phyloP scores from a whole-genome alignment of 2,797 vertebrate genomes.

The Acridotheres tristis region DNA sequence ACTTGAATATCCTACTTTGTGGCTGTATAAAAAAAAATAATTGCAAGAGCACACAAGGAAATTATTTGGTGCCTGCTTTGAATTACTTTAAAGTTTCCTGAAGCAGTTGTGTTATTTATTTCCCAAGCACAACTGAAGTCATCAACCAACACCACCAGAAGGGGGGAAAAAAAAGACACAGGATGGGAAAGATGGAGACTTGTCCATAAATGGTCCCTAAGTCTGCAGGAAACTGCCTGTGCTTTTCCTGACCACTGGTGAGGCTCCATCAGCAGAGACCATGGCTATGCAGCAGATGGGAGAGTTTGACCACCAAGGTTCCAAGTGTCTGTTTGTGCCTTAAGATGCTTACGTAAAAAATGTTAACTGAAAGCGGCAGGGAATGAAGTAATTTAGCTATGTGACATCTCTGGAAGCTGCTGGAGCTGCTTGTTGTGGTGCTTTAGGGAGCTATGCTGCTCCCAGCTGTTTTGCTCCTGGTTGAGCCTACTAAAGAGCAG shows the following conservation, averaged over 20 bases:
- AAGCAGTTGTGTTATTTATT: background rate
- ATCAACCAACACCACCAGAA: background rate
- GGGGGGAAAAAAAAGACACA: background rate
- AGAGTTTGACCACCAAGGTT: background rate
- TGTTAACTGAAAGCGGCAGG: background rate
- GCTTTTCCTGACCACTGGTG: background rate
- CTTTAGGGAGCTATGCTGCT: background rate
- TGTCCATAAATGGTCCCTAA: background rate
- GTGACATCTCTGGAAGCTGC: conserved; percentile 23
- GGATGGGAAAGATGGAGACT: background rate
- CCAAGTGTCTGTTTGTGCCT: background rate
- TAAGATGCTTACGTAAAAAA: background rate
- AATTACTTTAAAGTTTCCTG: background rate
- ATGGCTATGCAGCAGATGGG: background rate
- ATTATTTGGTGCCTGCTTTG: background rate
- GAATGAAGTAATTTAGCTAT: background rate
- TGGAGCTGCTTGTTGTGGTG: background rate
- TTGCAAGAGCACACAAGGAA: background rate
- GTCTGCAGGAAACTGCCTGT: background rate
- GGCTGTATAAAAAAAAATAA: background rate
- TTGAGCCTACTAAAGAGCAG: background rate
- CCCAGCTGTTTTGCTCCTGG: background rate
- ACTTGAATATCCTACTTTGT: background rate
- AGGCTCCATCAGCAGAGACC: rapidly evolving
- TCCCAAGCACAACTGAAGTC: background rate